These are phyloP conservation scores for Phaedon cochleariae DNA, from an alignment of 2,888 invertebrate species.

Conservation along the genomic window DNA sequence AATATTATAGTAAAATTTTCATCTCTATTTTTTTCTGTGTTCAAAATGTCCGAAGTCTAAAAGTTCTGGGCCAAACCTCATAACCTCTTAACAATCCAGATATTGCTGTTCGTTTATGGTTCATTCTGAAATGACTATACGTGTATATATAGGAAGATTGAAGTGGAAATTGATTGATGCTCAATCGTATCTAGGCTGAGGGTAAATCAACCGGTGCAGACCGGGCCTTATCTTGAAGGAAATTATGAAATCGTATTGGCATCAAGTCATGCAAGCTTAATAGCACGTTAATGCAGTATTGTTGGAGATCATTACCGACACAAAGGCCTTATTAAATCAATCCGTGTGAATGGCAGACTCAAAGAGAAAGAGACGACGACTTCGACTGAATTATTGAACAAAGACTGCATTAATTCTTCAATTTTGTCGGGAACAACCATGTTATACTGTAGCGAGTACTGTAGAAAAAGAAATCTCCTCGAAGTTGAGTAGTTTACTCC, in stretches of 20 bases:
- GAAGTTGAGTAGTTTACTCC: too few relatives aligned
- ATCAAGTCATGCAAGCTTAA: not conserved
- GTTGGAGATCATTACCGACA: conserved; percentile 12
- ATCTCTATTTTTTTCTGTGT: too few relatives aligned
- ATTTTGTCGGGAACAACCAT: not conserved
- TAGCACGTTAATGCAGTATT: not conserved
- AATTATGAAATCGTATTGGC: not conserved
- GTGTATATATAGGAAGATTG: too few relatives aligned
- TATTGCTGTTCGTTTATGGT: too few relatives aligned
- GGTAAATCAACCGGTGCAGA: not conserved
- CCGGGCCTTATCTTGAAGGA: not conserved
- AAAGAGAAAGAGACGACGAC: not conserved
- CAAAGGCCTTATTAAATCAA: conserved; percentile 8
- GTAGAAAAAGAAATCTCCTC: too few relatives aligned
- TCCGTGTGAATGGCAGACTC: not conserved
- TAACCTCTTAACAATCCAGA: too few relatives aligned
- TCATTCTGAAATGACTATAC: too few relatives aligned
- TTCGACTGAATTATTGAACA: not conserved
- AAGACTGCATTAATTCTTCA: not conserved
- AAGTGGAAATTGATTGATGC: too few relatives aligned
- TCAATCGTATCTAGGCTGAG: not conserved
- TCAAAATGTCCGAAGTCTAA: too few relatives aligned
- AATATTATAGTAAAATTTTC: too few relatives aligned
- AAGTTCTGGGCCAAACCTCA: too few relatives aligned
- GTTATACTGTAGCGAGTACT: too few relatives aligned